These are phyloP conservation scores for Tarsius wallacei DNA, from an alignment of 2,797 vertebrate genomes.

Conservation along the genomic window DNA sequence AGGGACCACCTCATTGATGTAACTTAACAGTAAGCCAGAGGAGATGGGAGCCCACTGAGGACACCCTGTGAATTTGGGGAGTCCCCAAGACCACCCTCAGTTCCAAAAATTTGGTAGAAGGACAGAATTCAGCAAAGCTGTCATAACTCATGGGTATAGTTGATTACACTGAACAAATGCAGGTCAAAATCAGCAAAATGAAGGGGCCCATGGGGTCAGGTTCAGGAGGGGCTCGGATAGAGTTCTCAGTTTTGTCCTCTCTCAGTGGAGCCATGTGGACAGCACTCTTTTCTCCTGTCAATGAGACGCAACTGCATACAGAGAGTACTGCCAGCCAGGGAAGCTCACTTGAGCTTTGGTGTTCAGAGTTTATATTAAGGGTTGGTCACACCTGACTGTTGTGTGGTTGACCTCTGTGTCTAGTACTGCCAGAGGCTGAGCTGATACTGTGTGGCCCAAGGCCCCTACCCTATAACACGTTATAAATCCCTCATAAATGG, in stretches of 20 bases:
- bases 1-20: accelerated
- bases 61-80: neutral
- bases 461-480: neutral
- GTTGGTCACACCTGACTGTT: neutral
- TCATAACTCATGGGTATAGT: too few species aligned
- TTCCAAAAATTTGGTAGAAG: neutral
- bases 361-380: neutral
- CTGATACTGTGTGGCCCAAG: neutral
- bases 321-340: neutral
- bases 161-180: neutral
- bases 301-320: neutral
- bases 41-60: neutral
- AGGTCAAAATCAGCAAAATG: neutral
- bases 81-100: neutral
- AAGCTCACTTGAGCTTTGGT: too few species aligned
- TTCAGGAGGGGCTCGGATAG: neutral
- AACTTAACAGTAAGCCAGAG: neutral
- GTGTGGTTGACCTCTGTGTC: neutral
- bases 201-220: neutral
- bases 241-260: neutral
- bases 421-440: neutral
- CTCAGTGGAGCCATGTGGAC: too few species aligned
- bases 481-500: too few species aligned
- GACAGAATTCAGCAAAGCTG: neutral
- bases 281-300: neutral